Percentiles rank a stretch among this genome's conserved stretches.
These are phyloP conservation scores for Drosophila pachea DNA, from an alignment of 1,140 invertebrate species.

Conservation along the genomic window DNA sequence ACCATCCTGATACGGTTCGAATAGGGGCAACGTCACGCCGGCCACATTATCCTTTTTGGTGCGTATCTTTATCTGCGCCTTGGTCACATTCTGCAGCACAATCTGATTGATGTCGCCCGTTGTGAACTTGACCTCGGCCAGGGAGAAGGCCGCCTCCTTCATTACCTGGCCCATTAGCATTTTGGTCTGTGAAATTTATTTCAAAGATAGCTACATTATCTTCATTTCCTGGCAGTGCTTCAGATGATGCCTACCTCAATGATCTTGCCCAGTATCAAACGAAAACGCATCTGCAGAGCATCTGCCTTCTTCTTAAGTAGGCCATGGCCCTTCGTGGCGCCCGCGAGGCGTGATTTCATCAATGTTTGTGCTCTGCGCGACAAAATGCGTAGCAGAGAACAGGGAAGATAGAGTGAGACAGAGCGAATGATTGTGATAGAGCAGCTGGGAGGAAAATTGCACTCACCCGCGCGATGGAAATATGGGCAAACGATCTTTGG, in stretches of 20 bases:
- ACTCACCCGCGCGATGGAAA: conserved; percentile 99
- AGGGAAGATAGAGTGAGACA: too few relatives aligned
- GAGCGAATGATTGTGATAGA: background rate
- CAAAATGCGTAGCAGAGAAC: conserved; percentile 9
- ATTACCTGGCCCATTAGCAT: conserved; percentile 99
- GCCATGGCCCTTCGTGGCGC: conserved; percentile 98
- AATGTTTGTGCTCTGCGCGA: conserved; percentile 86
- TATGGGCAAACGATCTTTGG: conserved; percentile 95
- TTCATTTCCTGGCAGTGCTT: background rate
- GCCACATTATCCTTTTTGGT: conserved; percentile 99
- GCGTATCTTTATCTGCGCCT: conserved; percentile 98
- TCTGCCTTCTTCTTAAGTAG: conserved; percentile 99
- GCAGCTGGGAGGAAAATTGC: background rate
- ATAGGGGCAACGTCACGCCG: conserved; percentile 96
- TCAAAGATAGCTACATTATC: background rate
- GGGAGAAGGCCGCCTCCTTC: conserved; percentile 99
- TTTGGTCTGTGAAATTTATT: conserved; percentile 83
- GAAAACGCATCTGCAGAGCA: conserved; percentile 98
- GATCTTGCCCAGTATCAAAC: conserved; percentile 97
- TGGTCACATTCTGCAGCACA: conserved; percentile 98
- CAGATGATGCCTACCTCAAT: conserved; percentile 88
- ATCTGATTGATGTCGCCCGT: conserved; percentile 99
- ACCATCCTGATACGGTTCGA: conserved; percentile 97
- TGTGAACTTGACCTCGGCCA: conserved; percentile 99
- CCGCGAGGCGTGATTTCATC: conserved; percentile 93